Percentiles rank a stretch among this genome's conserved stretches.
Conservation (phyloP, 1,140 invertebrate species). For the Sminthurides bifidus region DNA sequence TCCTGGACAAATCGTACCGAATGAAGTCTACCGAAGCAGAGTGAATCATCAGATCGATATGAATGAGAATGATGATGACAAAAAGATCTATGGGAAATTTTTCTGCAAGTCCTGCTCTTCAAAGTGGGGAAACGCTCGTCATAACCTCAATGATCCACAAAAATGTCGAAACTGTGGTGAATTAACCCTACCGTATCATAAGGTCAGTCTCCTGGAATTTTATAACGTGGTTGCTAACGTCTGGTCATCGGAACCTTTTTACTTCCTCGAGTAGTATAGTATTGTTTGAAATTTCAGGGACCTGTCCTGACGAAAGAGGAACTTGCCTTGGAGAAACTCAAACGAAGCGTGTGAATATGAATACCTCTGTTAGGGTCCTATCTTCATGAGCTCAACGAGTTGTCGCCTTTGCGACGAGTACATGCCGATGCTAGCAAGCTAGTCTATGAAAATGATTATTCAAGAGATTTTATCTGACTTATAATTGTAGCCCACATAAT, state of each 20-base stretch:
- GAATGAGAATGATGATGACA: neutral
- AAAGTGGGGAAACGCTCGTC: slow-evolving; percentile 13
- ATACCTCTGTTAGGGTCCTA: no score
- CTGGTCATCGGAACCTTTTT: no score
- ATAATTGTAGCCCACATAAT: no score
- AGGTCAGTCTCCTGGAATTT: slow-evolving; percentile 14
- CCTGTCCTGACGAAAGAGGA: slow-evolving; percentile 13
- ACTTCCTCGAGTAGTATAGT: neutral
- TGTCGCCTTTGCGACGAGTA: no score
- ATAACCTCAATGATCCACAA: slow-evolving; percentile 8
- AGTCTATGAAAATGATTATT: no score
- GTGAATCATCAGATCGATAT: neutral
- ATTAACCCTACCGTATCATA: slow-evolving; percentile 12
- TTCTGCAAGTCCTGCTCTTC: slow-evolving; percentile 13
- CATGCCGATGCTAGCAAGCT: no score
- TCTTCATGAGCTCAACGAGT: no score
- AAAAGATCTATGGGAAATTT: slow-evolving; percentile 18
- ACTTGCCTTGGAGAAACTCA: neutral
- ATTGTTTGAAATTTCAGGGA: slow-evolving; percentile 6
- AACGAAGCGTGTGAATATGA: no score
- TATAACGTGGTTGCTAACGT: neutral
- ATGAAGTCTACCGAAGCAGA: neutral
- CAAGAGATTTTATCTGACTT: no score
- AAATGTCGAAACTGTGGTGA: slow-evolving; percentile 16
- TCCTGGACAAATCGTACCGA: neutral